phyloP scores from a whole-genome alignment of 37 sponge, comb jelly and placozoan species.

The Mnemiopsis leidyi region DNA sequence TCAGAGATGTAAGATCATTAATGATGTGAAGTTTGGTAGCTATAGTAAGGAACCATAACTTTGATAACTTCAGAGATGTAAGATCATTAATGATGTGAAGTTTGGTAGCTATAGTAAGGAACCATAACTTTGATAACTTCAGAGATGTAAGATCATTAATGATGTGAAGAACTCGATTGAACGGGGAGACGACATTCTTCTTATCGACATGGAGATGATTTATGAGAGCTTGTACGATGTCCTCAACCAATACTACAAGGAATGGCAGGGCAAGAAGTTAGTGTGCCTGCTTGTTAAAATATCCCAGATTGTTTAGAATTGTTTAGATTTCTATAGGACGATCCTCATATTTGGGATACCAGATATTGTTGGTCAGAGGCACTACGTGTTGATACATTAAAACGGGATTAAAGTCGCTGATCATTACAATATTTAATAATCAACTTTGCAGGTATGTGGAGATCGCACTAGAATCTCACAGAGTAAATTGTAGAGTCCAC shows the following conservation, averaged over 20 bases:
- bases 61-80: slow-evolving; percentile 67
- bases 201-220: slow-evolving; percentile 89
- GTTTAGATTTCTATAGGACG: background rate
- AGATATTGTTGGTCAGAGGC: too few relatives aligned
- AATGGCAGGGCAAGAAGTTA: slow-evolving; percentile 35
- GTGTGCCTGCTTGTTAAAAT: too few relatives aligned
- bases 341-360: too few relatives aligned
- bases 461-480: slow-evolving; percentile 84
- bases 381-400: too few relatives aligned
- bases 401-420: too few relatives aligned
- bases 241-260: slow-evolving; percentile 77
- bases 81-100: slow-evolving; percentile 90
- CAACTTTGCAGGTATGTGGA: slow-evolving; percentile 77
- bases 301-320: background rate
- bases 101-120: too few relatives aligned
- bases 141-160: slow-evolving; percentile 83
- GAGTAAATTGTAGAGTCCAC: slow-evolving; percentile 84
- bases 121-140: too few relatives aligned
- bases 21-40: slow-evolving; percentile 91
- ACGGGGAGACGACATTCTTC: slow-evolving; percentile 83
- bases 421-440: too few relatives aligned
- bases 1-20: slow-evolving; percentile 78
- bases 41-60: too few relatives aligned
- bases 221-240: slow-evolving; percentile 96
- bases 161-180: slow-evolving; percentile 95